A percentile compares a stretch with the other conserved stretches of the same genome.
Conservation (phyloP, 2,113 vertebrate genomes). For the Accipiter virgatus region DNA sequence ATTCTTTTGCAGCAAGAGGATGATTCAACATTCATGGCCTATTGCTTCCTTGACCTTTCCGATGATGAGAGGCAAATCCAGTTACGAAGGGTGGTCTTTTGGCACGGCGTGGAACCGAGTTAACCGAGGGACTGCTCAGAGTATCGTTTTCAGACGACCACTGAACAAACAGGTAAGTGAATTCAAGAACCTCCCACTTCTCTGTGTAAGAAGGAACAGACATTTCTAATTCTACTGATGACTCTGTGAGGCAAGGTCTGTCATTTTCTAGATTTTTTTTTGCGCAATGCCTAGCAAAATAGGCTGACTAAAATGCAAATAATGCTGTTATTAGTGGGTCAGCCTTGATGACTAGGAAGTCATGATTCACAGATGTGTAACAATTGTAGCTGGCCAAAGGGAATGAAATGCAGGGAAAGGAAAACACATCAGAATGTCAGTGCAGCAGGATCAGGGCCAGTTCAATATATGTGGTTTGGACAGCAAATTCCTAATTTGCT, state of each 20-base stretch:
- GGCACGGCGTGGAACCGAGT: not conserved
- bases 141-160: not conserved
- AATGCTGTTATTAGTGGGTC: not conserved
- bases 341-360: not conserved
- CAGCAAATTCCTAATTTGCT: not conserved
- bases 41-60: not conserved
- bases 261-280: not conserved
- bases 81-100: not conserved
- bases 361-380: not conserved
- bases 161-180: not conserved
- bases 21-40: not conserved
- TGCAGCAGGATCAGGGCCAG: not conserved
- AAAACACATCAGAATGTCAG: constrained; percentile 15
- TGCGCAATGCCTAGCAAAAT: not conserved
- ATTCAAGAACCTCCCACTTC: not conserved
- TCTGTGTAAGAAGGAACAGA: not conserved
- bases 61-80: not conserved
- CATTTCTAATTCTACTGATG: not conserved
- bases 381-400: not conserved
- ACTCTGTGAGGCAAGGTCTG: not conserved
- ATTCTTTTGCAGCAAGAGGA: not conserved
- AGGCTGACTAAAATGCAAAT: not conserved
- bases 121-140: not conserved
- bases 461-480: not conserved
- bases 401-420: not conserved